Percentiles rank a stretch among this genome's conserved stretches.
These are phyloP conservation scores for Eubasilissa regina DNA, from an alignment of 1,140 invertebrate genomes.

Conservation along the genomic window DNA sequence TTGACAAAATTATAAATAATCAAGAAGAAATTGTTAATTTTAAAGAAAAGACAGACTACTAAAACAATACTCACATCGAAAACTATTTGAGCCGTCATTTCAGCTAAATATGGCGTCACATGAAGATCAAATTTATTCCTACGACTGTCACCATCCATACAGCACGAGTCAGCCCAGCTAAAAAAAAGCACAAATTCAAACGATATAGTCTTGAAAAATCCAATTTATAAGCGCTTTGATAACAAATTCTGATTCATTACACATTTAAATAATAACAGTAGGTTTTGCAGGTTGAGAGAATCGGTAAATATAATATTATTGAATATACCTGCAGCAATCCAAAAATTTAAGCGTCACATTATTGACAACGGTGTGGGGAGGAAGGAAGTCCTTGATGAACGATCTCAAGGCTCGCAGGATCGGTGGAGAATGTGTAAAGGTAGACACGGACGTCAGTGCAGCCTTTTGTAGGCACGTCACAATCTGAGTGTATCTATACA, in stretches of 20 bases:
- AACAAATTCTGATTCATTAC: too few relatives aligned
- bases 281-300: too few relatives aligned
- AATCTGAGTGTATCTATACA: slow-evolving; percentile 69
- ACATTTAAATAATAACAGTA: too few relatives aligned
- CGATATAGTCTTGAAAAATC: too few relatives aligned
- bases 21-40: too few relatives aligned
- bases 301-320: neutral
- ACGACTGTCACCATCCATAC: slow-evolving; percentile 2
- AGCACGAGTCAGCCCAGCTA: slow-evolving; percentile 24
- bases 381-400: slow-evolving; percentile 67
- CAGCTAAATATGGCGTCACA: slow-evolving; percentile 22
- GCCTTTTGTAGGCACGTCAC: slow-evolving; percentile 66
- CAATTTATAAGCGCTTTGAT: too few relatives aligned
- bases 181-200: too few relatives aligned
- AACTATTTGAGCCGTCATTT: slow-evolving; percentile 8
- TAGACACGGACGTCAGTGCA: slow-evolving; percentile 55
- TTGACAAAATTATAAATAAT: too few relatives aligned
- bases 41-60: too few relatives aligned
- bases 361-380: slow-evolving; percentile 67
- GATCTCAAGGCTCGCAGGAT: slow-evolving; percentile 63
- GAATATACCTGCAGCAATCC: slow-evolving; percentile 65
- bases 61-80: slow-evolving; percentile 31
- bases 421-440: slow-evolving; percentile 60
- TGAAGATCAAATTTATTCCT: neutral
- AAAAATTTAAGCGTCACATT: slow-evolving; percentile 69